Evolutionary conservation across 2,797 vertebrate species (phyloP).

Genomic region (Ambastaia sidthimunki): DNA sequence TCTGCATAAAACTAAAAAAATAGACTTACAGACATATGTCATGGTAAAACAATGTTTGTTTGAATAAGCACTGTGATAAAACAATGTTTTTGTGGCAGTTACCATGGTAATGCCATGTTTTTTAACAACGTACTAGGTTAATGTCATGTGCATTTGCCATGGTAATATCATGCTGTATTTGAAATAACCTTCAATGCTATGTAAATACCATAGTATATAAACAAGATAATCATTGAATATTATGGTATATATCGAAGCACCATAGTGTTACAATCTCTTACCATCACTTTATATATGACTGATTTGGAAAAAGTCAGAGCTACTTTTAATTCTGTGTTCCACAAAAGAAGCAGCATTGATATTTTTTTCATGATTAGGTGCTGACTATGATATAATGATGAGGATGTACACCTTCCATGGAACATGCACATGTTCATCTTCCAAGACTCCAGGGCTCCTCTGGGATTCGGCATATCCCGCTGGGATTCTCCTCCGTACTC

Average conservation of each 20-base stretch:
- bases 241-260: background rate
- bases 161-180: too few species aligned
- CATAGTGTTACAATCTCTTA: background rate
- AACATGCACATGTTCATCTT: conserved; percentile 20
- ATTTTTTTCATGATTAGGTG: conserved; percentile 44
- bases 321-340: conserved; percentile 3
- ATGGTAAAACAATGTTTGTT: background rate
- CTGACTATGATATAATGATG: conserved; percentile 43
- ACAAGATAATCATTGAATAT: background rate
- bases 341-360: conserved; percentile 9
- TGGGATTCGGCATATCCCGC: conserved; percentile 29
- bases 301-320: background rate
- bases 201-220: too few species aligned
- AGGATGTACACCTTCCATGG: conserved; percentile 16
- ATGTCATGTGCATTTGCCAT: too few species aligned
- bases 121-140: too few species aligned
- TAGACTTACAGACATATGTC: background rate
- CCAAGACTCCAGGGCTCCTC: conserved; percentile 4
- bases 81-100: too few species aligned
- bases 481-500: conserved; percentile 37
- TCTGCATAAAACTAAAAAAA: background rate
- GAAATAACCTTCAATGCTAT: too few species aligned
- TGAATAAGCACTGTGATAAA: too few species aligned
- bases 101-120: too few species aligned
- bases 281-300: background rate